These are phyloP conservation scores for Timandra comae DNA, from an alignment of 2,888 invertebrate species.

Conservation along the genomic window DNA sequence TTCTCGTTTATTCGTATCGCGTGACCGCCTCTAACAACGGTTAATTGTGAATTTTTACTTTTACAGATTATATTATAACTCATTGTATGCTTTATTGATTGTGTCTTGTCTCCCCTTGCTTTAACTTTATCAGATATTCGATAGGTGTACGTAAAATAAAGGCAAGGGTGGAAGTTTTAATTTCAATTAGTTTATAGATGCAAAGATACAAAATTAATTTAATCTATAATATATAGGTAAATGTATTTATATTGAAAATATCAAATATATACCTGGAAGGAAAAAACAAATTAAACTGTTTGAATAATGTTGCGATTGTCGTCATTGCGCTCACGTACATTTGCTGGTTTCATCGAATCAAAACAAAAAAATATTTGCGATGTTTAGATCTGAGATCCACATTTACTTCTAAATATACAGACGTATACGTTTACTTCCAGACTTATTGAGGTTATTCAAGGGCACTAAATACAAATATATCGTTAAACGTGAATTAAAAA, in stretches of 20 bases:
- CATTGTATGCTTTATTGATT: slow-evolving; percentile 27
- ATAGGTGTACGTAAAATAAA: too few relatives aligned
- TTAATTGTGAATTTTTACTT: slow-evolving; percentile 37
- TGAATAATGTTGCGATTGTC: too few relatives aligned
- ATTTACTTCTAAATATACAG: slow-evolving; percentile 14
- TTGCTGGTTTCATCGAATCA: neutral
- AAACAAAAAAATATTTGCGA: slow-evolving; percentile 1
- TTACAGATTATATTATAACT: slow-evolving; percentile 25
- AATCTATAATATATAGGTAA: too few relatives aligned
- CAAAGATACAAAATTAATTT: too few relatives aligned
- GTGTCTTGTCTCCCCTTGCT: too few relatives aligned
- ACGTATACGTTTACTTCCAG: slow-evolving; percentile 15
- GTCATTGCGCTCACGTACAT: slow-evolving; percentile 10
- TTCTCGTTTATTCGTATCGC: slow-evolving; percentile 43
- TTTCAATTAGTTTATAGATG: too few relatives aligned
- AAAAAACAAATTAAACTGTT: too few relatives aligned
- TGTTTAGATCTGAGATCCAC: neutral
- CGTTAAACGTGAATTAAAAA: slow-evolving; percentile 4
- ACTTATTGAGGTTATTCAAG: slow-evolving; percentile 20
- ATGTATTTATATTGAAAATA: too few relatives aligned
- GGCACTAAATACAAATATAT: slow-evolving; percentile 23
- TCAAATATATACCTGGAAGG: too few relatives aligned
- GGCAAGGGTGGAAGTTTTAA: too few relatives aligned
- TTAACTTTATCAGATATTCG: too few relatives aligned
- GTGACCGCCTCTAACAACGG: slow-evolving; percentile 39